These are phyloP conservation scores for Grantiella picta DNA, from an alignment of 2,113 vertebrate species.

Conservation along the genomic window DNA sequence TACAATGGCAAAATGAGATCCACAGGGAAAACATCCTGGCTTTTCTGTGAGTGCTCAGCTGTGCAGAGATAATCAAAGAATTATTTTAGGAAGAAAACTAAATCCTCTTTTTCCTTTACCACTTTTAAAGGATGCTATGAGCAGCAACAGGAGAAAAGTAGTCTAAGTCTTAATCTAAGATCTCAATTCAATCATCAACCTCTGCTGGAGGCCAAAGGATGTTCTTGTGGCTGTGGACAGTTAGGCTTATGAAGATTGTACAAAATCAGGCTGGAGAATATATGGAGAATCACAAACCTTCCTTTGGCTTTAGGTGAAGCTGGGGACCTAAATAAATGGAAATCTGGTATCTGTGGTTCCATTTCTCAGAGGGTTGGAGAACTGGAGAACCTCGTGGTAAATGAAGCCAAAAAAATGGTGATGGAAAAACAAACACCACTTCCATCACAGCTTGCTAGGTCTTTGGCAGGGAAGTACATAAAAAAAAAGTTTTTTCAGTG, in stretches of 20 bases:
- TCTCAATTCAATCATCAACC: neutral
- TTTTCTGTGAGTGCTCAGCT: neutral
- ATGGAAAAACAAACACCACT: neutral
- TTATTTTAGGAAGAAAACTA: neutral
- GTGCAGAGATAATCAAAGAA: conserved; percentile 18
- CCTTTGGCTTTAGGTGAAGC: neutral
- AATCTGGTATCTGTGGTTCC: neutral
- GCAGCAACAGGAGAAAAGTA: neutral
- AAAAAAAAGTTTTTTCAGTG: neutral
- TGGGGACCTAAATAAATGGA: neutral
- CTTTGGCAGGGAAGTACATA: neutral
- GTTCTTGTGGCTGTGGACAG: neutral
- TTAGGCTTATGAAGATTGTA: neutral
- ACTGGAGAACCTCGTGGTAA: neutral
- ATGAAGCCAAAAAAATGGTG: neutral
- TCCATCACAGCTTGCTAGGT: neutral
- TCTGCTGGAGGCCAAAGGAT: neutral
- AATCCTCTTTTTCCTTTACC: neutral
- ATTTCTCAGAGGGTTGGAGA: neutral
- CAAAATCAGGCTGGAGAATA: neutral
- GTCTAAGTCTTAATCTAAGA: neutral
- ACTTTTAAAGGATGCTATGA: neutral
- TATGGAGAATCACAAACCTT: neutral
- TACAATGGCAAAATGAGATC: neutral
- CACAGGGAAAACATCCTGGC: neutral